Evolutionary conservation across 2,113 vertebrate genomes (phyloP).

Genomic region (Cryptomyrus ogoouensis): DNA sequence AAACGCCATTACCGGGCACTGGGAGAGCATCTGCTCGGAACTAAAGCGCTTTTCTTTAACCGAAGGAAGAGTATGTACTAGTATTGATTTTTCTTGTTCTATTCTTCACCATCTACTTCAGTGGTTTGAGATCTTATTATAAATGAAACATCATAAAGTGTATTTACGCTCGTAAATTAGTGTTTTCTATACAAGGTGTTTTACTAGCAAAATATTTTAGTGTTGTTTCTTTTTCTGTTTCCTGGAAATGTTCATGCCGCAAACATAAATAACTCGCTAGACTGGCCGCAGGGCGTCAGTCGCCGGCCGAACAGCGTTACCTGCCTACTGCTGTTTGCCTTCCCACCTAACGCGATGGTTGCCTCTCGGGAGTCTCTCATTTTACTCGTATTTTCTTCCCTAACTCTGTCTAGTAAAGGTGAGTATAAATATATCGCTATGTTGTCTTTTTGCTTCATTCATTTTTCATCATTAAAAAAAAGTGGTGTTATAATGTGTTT

Average conservation of each 20-base stretch:
- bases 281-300: background rate
- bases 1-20: background rate
- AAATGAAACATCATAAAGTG: background rate
- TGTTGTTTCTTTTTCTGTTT: background rate
- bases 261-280: background rate
- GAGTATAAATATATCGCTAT: background rate
- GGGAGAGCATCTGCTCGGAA: background rate
- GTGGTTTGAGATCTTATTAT: background rate
- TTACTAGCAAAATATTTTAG: background rate
- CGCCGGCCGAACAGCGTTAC: background rate
- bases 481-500: background rate
- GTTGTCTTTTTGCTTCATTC: background rate
- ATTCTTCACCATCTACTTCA: background rate
- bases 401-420: background rate
- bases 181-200: background rate
- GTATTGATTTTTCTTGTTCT: background rate
- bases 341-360: background rate
- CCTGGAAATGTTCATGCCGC: background rate
- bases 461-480: background rate
- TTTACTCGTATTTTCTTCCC: background rate
- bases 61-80: background rate
- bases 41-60: background rate
- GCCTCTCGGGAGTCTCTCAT: background rate
- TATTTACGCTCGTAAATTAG: no score
- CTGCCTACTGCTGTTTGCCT: background rate